phyloP scores from a whole-genome alignment of 2,888 invertebrate species.

The Drymonia ruficornis region DNA sequence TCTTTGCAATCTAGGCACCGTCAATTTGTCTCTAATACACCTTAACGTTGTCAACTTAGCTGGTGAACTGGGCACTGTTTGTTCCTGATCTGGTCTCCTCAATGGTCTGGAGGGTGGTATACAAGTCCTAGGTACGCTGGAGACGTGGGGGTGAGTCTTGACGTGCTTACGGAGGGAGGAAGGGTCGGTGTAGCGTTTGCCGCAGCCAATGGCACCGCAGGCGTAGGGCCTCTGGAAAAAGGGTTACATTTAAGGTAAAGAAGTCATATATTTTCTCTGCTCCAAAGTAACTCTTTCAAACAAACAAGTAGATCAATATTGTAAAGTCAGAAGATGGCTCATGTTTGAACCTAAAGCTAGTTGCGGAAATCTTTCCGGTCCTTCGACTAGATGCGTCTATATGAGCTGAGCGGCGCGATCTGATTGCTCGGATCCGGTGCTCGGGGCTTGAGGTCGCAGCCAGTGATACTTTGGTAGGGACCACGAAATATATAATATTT shows the following conservation, averaged over 20 bases:
- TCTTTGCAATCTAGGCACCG: slow-evolving; percentile 68
- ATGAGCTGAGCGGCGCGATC: too few relatives aligned
- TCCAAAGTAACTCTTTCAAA: too few relatives aligned
- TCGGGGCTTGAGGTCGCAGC: too few relatives aligned
- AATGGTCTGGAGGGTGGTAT: slow-evolving; percentile 63
- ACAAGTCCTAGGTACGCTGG: slow-evolving; percentile 69
- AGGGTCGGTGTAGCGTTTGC: slow-evolving; percentile 97
- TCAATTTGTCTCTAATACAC: slow-evolving; percentile 74
- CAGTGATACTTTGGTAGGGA: too few relatives aligned
- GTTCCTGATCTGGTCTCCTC: slow-evolving; percentile 62
- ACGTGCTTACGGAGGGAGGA: slow-evolving; percentile 97
- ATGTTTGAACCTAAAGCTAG: too few relatives aligned
- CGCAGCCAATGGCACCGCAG: slow-evolving; percentile 94
- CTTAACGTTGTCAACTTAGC: slow-evolving; percentile 72
- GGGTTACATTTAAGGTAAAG: slow-evolving; percentile 12
- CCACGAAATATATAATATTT: too few relatives aligned
- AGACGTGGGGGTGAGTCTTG: slow-evolving; percentile 89
- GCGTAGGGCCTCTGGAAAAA: slow-evolving; percentile 94
- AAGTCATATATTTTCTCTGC: not conserved
- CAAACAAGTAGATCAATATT: too few relatives aligned
- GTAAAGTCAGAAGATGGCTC: too few relatives aligned
- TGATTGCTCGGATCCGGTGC: too few relatives aligned
- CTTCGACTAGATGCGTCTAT: too few relatives aligned
- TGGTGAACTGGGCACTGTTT: slow-evolving; percentile 73
- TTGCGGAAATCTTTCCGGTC: too few relatives aligned